These are phyloP conservation scores for Galaxea fascicularis DNA, from an alignment of 92 coral and sea anemone genomes.

Conservation along the genomic window DNA sequence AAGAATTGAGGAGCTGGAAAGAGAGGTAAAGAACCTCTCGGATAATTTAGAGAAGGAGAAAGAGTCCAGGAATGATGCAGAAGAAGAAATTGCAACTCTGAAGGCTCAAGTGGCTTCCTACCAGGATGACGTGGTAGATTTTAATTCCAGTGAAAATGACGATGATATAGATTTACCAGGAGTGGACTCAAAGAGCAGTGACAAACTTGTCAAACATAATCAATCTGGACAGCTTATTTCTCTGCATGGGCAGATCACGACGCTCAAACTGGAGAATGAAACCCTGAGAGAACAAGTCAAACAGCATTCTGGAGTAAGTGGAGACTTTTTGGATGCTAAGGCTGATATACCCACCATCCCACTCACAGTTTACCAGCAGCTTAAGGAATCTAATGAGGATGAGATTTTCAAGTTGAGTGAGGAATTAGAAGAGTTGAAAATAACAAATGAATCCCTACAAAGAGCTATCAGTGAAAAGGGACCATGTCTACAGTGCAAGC, in stretches of 20 bases:
- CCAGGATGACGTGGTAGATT: slow-evolving; percentile 64
- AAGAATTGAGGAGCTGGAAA: slow-evolving; percentile 75
- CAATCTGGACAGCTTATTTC: slow-evolving; percentile 52
- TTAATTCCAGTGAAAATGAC: slow-evolving; percentile 65
- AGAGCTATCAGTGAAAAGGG: slow-evolving; percentile 21
- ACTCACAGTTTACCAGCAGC: slow-evolving; percentile 79
- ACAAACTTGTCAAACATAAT: background rate
- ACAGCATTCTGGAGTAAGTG: slow-evolving; percentile 20
- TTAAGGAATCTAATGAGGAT: slow-evolving; percentile 90
- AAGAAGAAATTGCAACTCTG: slow-evolving; percentile 74
- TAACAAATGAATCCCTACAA: slow-evolving; percentile 83
- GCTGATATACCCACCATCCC: slow-evolving; percentile 69
- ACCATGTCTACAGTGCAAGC: slow-evolving; percentile 29
- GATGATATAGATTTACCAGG: slow-evolving; percentile 79
- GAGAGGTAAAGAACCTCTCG: slow-evolving; percentile 66
- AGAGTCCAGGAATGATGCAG: slow-evolving; percentile 60
- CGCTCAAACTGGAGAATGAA: slow-evolving; percentile 82
- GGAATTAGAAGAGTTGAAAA: slow-evolving; percentile 77
- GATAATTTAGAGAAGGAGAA: slow-evolving; percentile 62
- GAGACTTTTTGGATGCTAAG: slow-evolving; percentile 19
- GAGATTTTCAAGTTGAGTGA: slow-evolving; percentile 83
- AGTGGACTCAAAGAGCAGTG: slow-evolving; percentile 20
- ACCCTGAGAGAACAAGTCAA: slow-evolving; percentile 67
- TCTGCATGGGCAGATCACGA: slow-evolving; percentile 76
- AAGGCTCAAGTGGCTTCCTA: slow-evolving; percentile 73